Conservation (phyloP, 2,113 vertebrate genomes). For the Puntigrus tetrazona region DNA sequence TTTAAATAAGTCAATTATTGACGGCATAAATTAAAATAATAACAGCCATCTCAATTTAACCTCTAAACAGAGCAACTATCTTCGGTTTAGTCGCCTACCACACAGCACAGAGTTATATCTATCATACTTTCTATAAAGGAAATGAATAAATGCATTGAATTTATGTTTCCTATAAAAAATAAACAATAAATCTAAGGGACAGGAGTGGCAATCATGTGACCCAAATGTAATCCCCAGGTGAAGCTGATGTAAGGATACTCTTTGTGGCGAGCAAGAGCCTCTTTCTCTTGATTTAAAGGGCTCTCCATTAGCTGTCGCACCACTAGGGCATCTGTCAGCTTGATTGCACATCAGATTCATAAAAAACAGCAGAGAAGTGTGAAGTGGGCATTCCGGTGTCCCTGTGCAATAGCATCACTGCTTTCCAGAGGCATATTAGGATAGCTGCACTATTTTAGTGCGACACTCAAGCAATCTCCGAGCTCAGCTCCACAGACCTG, state of each 20-base stretch:
- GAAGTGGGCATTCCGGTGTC: constrained; percentile 47
- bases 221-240: constrained; percentile 59
- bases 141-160: neutral
- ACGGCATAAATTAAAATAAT: no score
- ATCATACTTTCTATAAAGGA: neutral
- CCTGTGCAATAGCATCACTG: constrained; percentile 35
- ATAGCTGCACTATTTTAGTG: constrained; percentile 26
- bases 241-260: constrained; percentile 51
- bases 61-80: no score
- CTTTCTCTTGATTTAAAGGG: constrained; percentile 58
- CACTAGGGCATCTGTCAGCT: constrained; percentile 64
- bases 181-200: constrained; percentile 42
- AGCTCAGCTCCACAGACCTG: constrained; percentile 42
- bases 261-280: constrained; percentile 53
- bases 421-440: constrained; percentile 40
- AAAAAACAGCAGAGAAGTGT: constrained; percentile 59
- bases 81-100: no score
- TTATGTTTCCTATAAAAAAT: constrained; percentile 32
- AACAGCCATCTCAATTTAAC: no score
- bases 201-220: constrained; percentile 56
- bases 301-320: constrained; percentile 61
- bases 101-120: no score
- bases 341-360: constrained; percentile 74
- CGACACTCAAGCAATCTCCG: constrained; percentile 18
- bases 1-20: no score